phyloP scores from a whole-genome alignment of 2,113 vertebrate genomes.

The Atractosteus spatula region DNA sequence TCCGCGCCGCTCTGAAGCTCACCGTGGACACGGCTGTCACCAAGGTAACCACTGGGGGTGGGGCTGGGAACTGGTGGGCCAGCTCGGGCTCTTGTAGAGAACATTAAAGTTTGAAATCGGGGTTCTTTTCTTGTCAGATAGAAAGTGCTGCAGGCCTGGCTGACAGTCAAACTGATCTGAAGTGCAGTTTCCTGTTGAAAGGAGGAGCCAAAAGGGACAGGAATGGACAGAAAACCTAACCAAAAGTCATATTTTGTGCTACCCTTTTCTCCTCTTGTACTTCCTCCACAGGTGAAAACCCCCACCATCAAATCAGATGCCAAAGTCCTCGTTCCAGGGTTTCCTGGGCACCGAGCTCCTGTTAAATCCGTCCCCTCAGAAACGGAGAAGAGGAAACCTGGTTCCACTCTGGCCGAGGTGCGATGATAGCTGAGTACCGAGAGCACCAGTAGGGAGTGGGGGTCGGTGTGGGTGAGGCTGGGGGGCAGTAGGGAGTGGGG shows the following conservation, averaged over 20 bases:
- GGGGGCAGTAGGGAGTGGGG: background rate
- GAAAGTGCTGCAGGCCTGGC: background rate
- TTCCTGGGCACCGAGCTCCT: conserved; percentile 84
- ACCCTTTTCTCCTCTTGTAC: too few relatives aligned
- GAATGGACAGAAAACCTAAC: too few relatives aligned
- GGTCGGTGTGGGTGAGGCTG: too few relatives aligned
- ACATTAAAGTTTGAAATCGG: background rate
- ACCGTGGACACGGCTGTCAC: conserved; percentile 78
- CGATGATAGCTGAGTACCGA: background rate
- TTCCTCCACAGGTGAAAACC: conserved; percentile 78
- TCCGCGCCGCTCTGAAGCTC: conserved; percentile 76
- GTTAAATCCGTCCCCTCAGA: conserved; percentile 54
- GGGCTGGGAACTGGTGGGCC: too few relatives aligned
- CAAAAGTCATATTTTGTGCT: too few relatives aligned
- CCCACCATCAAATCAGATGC: conserved; percentile 77
- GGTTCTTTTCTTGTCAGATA: background rate
- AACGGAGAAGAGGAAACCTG: conserved; percentile 81
- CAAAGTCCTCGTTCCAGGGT: conserved; percentile 87
- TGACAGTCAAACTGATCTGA: background rate
- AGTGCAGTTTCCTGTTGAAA: background rate
- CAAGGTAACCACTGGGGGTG: conserved; percentile 72
- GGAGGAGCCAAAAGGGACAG: too few relatives aligned
- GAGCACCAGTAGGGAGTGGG: background rate
- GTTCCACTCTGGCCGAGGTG: conserved; percentile 73
- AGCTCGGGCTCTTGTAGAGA: too few relatives aligned